Evolutionary conservation across 2,888 invertebrate genomes (phyloP), one percentile per base, ranked within the genome.

Genomic region (Scaptomyza caliginosa): DNA sequence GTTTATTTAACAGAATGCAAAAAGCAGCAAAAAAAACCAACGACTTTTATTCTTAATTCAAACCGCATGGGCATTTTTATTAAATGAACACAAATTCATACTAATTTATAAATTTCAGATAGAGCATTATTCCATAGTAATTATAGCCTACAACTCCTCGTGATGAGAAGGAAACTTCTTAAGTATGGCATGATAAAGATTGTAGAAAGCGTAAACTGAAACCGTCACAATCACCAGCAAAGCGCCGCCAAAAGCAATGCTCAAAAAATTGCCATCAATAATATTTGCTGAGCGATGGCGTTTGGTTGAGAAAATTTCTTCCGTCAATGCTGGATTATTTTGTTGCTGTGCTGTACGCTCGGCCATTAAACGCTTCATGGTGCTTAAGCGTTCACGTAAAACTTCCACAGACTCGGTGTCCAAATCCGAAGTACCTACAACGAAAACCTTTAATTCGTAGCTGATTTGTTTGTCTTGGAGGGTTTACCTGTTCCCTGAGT

Each of bases 171-270:
- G 95, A 84, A 96, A 96, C 90, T 96, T 96, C 91, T 96, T 96
- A 28, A 96, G 90, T 49, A 97, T 95, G 13, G 96, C 96, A 81
- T 94, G 93, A 88, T 95, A 96, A 0, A 97, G 92, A 90, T 96
- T 96, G 82, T 96, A 96, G 89, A 97, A 97, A 0, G 97, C 96
- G 86, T 96, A 96, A 1, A 95, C 93, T 51, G 96, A 96, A 36
- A 97, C 96, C 78, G 95, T 94, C 7, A 96, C 90, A 58, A 97
- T 96, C 39, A 96, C 94, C 8, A 95, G 83, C 3, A 97, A 92
- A 1, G 96, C 96, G 0, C 95, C 94, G 1, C 95, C 95, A 85
- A 97, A 97, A 32, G 97, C 96, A 77, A 96, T 93, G 82, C 96
- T 96, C 0, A 97, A 92, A 88, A 97, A 96, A 88, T 95, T 95